These are phyloP conservation scores for Poecilia velifera DNA, from an alignment of 2,797 vertebrate genomes.

Conservation along the genomic window DNA sequence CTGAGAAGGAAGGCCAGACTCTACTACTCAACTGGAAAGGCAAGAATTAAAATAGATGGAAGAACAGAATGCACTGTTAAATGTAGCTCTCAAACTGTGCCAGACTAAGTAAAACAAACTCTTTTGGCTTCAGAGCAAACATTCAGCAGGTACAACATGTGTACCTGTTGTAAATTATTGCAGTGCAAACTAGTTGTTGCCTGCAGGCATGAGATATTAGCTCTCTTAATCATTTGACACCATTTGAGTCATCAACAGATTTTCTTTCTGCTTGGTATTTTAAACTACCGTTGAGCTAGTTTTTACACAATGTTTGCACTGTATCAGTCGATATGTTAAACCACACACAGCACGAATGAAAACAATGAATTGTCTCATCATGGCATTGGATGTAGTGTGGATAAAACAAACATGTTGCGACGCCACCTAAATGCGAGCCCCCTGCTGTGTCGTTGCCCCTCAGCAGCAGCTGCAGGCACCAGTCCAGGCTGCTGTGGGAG, in stretches of 20 bases:
- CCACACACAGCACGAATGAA: not conserved
- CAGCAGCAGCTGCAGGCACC: not conserved
- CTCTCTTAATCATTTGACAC: not conserved
- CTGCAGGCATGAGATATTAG: not conserved
- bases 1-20: not conserved
- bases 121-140: not conserved
- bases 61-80: not conserved
- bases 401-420: not conserved
- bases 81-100: not conserved
- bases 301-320: not conserved
- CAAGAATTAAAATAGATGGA: not conserved
- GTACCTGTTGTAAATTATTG: not conserved
- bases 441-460: not conserved
- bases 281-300: not conserved
- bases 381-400: not conserved
- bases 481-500: not conserved
- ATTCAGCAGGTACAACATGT: not conserved
- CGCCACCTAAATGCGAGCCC: not conserved
- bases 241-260: not conserved
- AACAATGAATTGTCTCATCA: not conserved
- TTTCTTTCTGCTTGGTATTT: not conserved
- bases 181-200: not conserved
- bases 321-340: not conserved
- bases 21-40: not conserved
- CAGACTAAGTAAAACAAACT: not conserved